Evolutionary conservation across 2,113 vertebrate species (phyloP).

Genomic region (Sinocyclocheilus grahami): DNA sequence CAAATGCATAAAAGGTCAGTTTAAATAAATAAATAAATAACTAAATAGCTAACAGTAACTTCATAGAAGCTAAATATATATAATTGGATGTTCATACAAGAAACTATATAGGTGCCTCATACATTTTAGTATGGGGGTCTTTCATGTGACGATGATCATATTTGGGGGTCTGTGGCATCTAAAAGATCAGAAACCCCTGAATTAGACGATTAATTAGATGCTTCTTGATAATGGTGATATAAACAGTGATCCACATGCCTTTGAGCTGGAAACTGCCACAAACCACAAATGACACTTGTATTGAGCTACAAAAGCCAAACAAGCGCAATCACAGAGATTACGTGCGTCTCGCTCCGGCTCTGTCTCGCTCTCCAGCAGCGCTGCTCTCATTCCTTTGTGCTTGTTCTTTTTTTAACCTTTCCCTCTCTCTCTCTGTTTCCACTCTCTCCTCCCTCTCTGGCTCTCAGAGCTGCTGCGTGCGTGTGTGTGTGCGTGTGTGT

Average conservation of each 20-base stretch:
- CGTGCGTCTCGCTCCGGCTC: conserved; percentile 56
- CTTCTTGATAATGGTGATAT: not conserved
- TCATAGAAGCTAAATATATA: too few species aligned
- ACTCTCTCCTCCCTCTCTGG: conserved; percentile 23
- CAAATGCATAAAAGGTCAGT: not conserved
- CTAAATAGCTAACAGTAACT: too few species aligned
- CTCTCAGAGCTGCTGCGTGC: conserved; percentile 50
- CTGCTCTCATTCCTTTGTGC: conserved; percentile 61
- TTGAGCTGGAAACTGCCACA: not conserved
- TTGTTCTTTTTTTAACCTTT: conserved; percentile 53
- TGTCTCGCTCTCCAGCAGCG: conserved; percentile 20
- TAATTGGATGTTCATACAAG: too few species aligned
- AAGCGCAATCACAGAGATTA: not conserved
- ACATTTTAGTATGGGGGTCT: too few species aligned
- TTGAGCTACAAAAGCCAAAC: not conserved
- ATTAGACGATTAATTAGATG: not conserved
- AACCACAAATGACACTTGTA: not conserved
- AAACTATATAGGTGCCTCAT: not conserved
- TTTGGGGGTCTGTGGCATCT: too few species aligned
- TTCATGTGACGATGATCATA: not conserved
- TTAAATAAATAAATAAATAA: not conserved
- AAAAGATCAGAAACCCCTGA: not conserved
- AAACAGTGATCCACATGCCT: not conserved
- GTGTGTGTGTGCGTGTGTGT: conserved; percentile 61
- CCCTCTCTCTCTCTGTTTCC: conserved; percentile 45